These are phyloP conservation scores for Atta colombica DNA, from an alignment of 1,140 invertebrate genomes.

Conservation along the genomic window DNA sequence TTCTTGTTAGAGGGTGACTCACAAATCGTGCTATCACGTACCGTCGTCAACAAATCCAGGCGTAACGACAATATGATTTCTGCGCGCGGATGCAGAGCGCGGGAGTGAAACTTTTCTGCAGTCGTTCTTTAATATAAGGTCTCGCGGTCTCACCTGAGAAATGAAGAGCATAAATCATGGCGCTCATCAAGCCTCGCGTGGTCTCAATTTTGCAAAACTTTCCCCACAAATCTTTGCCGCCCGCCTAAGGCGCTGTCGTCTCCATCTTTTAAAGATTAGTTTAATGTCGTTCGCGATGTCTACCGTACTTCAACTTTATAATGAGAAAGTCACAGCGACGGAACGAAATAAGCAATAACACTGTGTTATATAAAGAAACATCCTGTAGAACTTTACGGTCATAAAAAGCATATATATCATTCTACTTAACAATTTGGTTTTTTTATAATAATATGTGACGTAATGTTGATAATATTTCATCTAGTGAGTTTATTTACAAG, in stretches of 20 bases:
- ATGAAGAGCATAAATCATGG: constrained; percentile 72
- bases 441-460: not conserved
- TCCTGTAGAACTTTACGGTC: not conserved
- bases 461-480: not conserved
- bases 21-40: not conserved
- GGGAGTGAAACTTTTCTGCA: constrained; percentile 59
- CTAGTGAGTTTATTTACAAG: not conserved
- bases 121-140: constrained; percentile 67
- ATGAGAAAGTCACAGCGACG: constrained; percentile 55
- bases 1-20: not conserved
- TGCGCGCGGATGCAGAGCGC: constrained; percentile 34
- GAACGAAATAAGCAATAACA: constrained; percentile 59
- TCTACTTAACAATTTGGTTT: not conserved
- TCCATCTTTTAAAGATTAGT: constrained; percentile 71
- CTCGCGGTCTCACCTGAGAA: constrained; percentile 69
- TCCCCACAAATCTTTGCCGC: constrained; percentile 67
- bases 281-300: constrained; percentile 33
- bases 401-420: not conserved
- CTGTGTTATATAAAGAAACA: not conserved
- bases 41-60: not conserved
- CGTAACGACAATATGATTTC: constrained; percentile 50
- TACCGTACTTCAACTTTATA: constrained; percentile 69
- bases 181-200: constrained; percentile 69
- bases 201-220: constrained; percentile 74
- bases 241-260: constrained; percentile 53